phyloP scores from a whole-genome alignment of 2,113 vertebrate genomes.

The Phrynosoma blainvillii region DNA sequence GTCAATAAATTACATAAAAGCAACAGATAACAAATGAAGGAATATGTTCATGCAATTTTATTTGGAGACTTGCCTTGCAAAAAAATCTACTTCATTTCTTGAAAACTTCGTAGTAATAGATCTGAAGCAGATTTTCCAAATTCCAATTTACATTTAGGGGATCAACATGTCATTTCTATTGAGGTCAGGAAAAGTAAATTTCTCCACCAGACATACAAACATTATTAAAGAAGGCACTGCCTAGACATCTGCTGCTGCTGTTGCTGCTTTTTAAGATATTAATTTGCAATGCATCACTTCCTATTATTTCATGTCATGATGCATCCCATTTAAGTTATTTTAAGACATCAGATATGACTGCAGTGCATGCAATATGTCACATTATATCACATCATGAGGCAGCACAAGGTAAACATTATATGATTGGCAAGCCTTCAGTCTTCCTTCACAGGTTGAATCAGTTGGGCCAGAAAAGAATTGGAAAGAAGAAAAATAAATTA shows the following conservation, averaged over 20 bases:
- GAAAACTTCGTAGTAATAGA: background rate
- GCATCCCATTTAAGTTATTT: conserved; percentile 58
- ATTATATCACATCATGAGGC: conserved; percentile 48
- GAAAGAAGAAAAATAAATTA: conserved; percentile 4
- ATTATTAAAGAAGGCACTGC: conserved; percentile 7
- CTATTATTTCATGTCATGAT: conserved; percentile 59
- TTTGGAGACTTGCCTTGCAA: background rate
- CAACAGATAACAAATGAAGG: too few relatives aligned
- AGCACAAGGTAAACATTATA: conserved; percentile 50
- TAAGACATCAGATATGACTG: conserved; percentile 42
- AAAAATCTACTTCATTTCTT: background rate
- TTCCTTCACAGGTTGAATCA: conserved; percentile 27
- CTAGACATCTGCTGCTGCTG: conserved; percentile 22
- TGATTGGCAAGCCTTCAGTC: conserved; percentile 9
- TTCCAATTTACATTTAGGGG: background rate
- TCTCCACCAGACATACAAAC: conserved; percentile 14
- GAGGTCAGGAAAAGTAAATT: background rate
- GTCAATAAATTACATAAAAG: too few relatives aligned
- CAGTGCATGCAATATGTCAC: background rate
- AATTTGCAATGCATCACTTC: conserved; percentile 58
- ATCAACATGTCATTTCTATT: background rate
- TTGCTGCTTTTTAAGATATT: conserved; percentile 46
- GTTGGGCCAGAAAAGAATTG: conserved; percentile 6
- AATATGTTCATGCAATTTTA: too few relatives aligned
- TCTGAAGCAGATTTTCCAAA: background rate